A percentile compares a stretch with the other conserved stretches of the same genome.
phyloP scores from a whole-genome alignment of 2,113 vertebrate genomes.

The Lonchura striata region DNA sequence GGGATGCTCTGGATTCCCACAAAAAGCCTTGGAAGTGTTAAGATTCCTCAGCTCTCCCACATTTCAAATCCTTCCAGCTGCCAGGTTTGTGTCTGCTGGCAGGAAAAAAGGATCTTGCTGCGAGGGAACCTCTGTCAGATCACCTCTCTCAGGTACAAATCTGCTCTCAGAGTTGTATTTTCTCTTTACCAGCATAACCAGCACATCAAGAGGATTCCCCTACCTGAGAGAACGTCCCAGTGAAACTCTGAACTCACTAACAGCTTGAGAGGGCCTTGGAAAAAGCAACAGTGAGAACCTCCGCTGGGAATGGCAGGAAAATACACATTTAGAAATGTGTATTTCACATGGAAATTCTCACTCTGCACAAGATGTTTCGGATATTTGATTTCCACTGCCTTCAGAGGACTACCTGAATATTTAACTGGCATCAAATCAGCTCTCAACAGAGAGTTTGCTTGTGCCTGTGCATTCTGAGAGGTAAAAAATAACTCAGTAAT shows the following conservation, averaged over 20 bases:
- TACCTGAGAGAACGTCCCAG: not conserved
- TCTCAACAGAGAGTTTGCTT: not conserved
- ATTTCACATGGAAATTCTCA: not conserved
- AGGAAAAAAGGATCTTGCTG: not conserved
- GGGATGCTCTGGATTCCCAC: no score
- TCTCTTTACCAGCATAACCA: not conserved
- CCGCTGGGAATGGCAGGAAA: not conserved
- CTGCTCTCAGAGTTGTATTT: not conserved
- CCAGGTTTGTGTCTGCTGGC: not conserved
- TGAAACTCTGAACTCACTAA: not conserved
- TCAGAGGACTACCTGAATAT: not conserved
- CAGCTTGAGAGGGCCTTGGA: not conserved
- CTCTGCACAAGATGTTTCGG: not conserved
- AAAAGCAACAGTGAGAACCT: not conserved
- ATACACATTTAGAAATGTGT: not conserved
- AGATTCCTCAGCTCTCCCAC: not conserved
- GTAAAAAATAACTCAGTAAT: not conserved
- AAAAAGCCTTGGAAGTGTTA: not conserved
- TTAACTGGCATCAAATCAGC: not conserved
- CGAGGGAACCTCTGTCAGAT: not conserved
- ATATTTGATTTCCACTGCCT: not conserved
- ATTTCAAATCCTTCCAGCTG: not conserved
- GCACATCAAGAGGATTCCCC: not conserved
- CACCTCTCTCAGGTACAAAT: not conserved
- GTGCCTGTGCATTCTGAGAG: not conserved